phyloP scores from a whole-genome alignment of 92 coral and sea anemone species.

The Muricea muricata region DNA sequence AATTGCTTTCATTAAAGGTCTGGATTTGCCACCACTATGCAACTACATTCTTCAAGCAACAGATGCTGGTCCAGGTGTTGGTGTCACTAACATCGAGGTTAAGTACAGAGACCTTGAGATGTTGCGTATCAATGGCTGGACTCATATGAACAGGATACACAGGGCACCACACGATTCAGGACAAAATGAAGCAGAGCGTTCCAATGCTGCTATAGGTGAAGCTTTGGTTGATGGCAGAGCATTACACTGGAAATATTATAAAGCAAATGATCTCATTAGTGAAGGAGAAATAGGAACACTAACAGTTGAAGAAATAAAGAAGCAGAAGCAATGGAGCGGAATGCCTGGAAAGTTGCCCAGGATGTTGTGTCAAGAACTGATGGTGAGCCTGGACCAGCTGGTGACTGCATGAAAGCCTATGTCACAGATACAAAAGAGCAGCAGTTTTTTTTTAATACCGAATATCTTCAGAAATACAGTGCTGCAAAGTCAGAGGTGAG shows the following conservation, averaged over 20 bases:
- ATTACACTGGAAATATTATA: constrained; percentile 62
- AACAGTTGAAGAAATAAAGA: constrained; percentile 52
- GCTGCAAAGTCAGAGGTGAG: constrained; percentile 62
- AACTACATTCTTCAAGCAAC: constrained; percentile 63
- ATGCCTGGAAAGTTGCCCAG: constrained; percentile 65
- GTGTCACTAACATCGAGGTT: constrained; percentile 55
- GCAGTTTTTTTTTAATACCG: constrained; percentile 70
- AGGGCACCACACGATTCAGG: constrained; percentile 62
- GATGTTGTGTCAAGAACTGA: constrained; percentile 62
- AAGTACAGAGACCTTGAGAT: constrained; percentile 59
- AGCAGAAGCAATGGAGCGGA: constrained; percentile 49
- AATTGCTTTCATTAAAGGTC: constrained; percentile 26
- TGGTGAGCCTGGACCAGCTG: constrained; percentile 68
- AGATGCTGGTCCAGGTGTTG: constrained; percentile 67
- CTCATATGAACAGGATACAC: constrained; percentile 56
- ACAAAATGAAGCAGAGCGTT: constrained; percentile 57
- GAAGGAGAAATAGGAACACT: constrained; percentile 56
- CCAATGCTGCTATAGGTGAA: constrained; percentile 66
- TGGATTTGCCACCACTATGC: constrained; percentile 45
- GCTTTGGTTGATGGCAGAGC: constrained; percentile 71
- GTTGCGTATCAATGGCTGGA: constrained; percentile 47
- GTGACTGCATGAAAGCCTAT: constrained; percentile 67
- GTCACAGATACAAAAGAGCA: constrained; percentile 55
- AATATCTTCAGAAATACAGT: constrained; percentile 58
- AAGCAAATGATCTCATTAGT: constrained; percentile 37